Conservation (phyloP, 92 coral and sea anemone species). For the Pocillopora meandrina region DNA sequence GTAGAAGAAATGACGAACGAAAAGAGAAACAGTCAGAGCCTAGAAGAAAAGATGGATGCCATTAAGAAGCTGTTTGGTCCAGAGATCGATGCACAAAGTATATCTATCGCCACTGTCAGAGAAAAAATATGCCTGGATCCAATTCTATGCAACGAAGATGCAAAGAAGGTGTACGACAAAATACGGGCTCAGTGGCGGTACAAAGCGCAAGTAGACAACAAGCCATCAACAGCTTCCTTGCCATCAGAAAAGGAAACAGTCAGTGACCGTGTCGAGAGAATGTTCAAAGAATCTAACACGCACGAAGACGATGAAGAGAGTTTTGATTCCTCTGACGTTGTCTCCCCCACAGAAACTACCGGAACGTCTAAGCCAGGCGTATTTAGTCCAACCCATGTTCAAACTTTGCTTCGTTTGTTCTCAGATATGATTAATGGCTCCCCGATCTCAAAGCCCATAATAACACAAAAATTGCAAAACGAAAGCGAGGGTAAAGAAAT, state of each 20-base stretch:
- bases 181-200: conserved; percentile 36
- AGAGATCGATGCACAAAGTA: conserved; percentile 5
- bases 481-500: conserved; percentile 22
- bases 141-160: conserved; percentile 22
- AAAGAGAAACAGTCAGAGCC: neutral
- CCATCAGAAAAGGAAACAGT: conserved; percentile 27
- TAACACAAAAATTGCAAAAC: neutral
- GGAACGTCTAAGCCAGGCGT: conserved; percentile 17
- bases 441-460: conserved; percentile 34
- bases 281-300: neutral
- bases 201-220: neutral
- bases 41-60: conserved; percentile 6
- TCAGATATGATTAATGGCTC: conserved; percentile 26
- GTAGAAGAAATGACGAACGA: neutral
- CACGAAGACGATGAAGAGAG: neutral
- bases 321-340: conserved; percentile 9
- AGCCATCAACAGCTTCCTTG: neutral
- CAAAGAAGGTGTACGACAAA: conserved; percentile 42
- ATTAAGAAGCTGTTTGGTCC: neutral
- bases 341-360: conserved; percentile 37
- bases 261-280: conserved; percentile 14
- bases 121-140: conserved; percentile 25
- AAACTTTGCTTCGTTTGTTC: conserved; percentile 16
- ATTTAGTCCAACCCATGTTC: conserved; percentile 7
- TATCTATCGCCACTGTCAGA: conserved; percentile 17